phyloP scores from a whole-genome alignment of 2,888 invertebrate genomes.

The Iselma pallidipennis region DNA sequence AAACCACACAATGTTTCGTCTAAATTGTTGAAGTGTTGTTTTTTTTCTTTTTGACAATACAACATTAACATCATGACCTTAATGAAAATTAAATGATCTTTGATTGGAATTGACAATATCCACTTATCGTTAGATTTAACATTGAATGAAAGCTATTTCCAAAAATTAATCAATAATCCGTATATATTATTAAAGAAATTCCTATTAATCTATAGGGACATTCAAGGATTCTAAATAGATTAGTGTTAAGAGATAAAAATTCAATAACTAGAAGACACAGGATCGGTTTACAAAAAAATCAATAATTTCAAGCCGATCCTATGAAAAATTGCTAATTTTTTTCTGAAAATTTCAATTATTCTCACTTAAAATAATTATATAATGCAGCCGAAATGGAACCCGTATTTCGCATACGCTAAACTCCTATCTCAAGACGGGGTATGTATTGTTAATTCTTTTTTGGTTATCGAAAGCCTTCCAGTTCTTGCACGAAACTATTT shows the following conservation, averaged over 20 bases:
- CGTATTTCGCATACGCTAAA: conserved; percentile 62
- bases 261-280: not conserved
- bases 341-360: conserved; percentile 5
- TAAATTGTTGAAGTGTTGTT: not conserved
- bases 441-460: conserved; percentile 21
- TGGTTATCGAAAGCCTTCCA: no score
- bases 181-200: no score
- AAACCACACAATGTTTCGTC: not conserved
- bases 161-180: not conserved
- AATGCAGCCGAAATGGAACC: conserved; percentile 60
- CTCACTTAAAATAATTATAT: conserved; percentile 20
- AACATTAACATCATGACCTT: no score
- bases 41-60: not conserved
- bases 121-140: not conserved
- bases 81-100: not conserved
- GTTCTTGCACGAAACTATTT: no score
- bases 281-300: not conserved
- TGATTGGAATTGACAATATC: not conserved
- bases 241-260: not conserved
- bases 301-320: not conserved
- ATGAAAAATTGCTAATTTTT: conserved; percentile 1
- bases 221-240: not conserved
- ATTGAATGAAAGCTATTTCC: not conserved
- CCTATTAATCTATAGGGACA: not conserved
- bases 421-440: conserved; percentile 55